Evolutionary conservation across 2,888 invertebrate genomes (phyloP), one percentile per base, ranked within the genome.

Genomic region (Blastobasis lacticolella): DNA sequence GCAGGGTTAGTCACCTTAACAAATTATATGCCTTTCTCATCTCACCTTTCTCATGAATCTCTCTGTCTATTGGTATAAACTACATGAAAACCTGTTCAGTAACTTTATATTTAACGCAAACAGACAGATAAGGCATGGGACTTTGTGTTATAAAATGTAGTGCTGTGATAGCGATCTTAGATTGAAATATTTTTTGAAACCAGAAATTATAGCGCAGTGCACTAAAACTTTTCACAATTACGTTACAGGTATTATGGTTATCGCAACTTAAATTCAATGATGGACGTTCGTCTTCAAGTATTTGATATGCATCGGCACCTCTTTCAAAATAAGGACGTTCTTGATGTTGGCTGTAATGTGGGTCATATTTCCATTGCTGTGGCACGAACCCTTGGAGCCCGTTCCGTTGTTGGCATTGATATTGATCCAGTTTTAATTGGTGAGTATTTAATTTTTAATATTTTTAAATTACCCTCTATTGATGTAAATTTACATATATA

Each of bases 341-440:
- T 99, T 58, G 99, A 99, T 74, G 95, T 99, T 71, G 99, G 99
- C 10, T 99, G 99, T 81, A 99, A 99, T 83, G 95, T 97, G 55
- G 99, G 99, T 1, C 96, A 97, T 75, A 92, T 99, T 62, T 97
- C 99, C 7, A 90, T 98, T 44, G 93, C 94, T 0, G 91, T 99
- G 48, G 99, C 97, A 0, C 90, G 95, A 57, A 94, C 96, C 66
- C 93, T 96, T 62, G 90, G 92, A 41, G 97, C 98, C 4, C 92
- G 92, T 57, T 94, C 94, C 59, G 94, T 98, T 53, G 90, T 95
- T 52, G 99, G 99, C 54, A 93, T 99, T 61, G 99, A 99, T 76
- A 98, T 99, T 63, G 99, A 99, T 87, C 90, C 92, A 37, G 92
- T 93, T 62, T 90, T 99, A 60, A 94, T 99, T 60, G 87, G 90